phyloP scores from a whole-genome alignment of 1,140 invertebrate genomes.

The Caerostris darwini region DNA sequence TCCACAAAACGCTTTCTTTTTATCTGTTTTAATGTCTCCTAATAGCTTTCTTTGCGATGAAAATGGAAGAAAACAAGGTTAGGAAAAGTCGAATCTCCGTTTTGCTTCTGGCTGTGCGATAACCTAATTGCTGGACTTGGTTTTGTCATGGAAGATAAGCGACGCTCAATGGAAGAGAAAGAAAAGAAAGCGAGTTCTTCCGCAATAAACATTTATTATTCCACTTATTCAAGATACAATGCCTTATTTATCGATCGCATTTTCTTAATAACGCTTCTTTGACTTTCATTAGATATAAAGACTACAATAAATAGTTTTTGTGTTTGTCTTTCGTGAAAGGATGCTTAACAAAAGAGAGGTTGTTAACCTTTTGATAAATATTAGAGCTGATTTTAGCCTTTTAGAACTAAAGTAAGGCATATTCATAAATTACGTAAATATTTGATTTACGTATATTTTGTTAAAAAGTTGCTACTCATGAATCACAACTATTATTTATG shows the following conservation, averaged over 20 bases:
- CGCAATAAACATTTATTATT: conserved; percentile 41
- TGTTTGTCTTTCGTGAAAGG: neutral
- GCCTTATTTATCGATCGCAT: conserved; percentile 6
- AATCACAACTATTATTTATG: too few species aligned
- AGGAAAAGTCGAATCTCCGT: conserved; percentile 15
- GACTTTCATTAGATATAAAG: neutral
- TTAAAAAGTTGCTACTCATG: too few species aligned
- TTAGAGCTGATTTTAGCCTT: neutral
- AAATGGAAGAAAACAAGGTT: neutral
- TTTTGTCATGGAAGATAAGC: conserved; percentile 26
- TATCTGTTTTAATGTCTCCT: conserved; percentile 34
- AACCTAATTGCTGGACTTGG: conserved; percentile 38
- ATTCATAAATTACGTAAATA: too few species aligned
- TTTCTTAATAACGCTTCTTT: neutral
- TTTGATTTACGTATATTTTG: too few species aligned
- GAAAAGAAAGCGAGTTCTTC: neutral
- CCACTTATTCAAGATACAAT: neutral
- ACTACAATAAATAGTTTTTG: neutral
- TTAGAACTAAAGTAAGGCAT: too few species aligned
- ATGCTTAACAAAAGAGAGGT: neutral
- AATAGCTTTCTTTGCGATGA: conserved; percentile 5
- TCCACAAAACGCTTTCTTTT: neutral
- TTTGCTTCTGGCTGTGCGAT: conserved; percentile 14
- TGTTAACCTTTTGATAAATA: neutral
- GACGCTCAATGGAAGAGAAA: neutral